Conservation (phyloP, 2,113 vertebrate genomes). For the Pithys albifrons region DNA sequence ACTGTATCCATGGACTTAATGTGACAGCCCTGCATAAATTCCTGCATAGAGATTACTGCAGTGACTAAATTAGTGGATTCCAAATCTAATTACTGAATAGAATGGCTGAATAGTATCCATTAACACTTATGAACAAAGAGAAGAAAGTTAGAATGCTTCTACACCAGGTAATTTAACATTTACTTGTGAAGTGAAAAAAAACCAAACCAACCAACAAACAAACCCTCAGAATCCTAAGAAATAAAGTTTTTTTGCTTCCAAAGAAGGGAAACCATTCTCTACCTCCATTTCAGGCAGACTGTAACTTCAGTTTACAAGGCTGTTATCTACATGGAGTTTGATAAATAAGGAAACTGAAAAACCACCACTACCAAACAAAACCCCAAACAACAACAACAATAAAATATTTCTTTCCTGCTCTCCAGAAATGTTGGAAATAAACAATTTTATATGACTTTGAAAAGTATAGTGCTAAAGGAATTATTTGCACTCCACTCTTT, state of each 20-base stretch:
- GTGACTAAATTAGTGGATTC: background rate
- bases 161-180: background rate
- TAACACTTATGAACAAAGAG: background rate
- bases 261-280: background rate
- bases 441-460: background rate
- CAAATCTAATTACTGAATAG: constrained; percentile 19
- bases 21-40: background rate
- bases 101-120: background rate
- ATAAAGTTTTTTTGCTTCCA: background rate
- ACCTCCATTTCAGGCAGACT: background rate
- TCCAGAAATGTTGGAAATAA: background rate
- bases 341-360: background rate
- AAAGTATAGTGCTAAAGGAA: background rate
- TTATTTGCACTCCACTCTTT: background rate
- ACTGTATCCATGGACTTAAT: background rate
- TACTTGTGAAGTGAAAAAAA: background rate
- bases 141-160: background rate
- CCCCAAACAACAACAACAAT: background rate
- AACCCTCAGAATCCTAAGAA: background rate
- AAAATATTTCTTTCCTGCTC: background rate
- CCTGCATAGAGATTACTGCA: background rate
- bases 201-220: background rate
- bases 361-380: background rate
- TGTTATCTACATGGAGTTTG: background rate
- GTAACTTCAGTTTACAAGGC: background rate